Evolutionary conservation across 2,797 vertebrate genomes (phyloP).

Genomic region (Crossoptilon crossoptilon): DNA sequence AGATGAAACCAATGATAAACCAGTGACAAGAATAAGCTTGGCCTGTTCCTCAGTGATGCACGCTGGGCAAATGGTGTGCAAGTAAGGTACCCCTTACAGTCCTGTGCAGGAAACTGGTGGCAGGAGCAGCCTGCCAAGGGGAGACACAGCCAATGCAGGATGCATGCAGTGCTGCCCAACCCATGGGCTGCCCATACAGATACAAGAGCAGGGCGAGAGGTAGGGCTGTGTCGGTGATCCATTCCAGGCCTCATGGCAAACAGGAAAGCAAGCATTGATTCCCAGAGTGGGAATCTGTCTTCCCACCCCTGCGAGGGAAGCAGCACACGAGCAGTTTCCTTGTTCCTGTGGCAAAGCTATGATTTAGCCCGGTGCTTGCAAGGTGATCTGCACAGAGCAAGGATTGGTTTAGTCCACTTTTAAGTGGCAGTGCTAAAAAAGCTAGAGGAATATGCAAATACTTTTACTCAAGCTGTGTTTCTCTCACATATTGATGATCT

Average conservation of each 20-base stretch:
- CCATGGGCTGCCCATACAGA: not conserved
- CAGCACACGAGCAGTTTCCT: not conserved
- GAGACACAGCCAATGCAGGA: not conserved
- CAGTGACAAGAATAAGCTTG: constrained; percentile 38
- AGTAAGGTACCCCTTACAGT: not conserved
- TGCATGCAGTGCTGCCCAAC: not conserved
- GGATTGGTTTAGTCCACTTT: constrained; percentile 28
- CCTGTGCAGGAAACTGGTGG: not conserved
- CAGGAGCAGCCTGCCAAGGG: not conserved
- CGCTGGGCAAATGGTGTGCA: not conserved
- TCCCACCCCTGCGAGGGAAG: not conserved
- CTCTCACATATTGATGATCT: constrained; percentile 57
- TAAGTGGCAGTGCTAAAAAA: constrained; percentile 15
- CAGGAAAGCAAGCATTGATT: not conserved
- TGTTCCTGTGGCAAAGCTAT: not conserved
- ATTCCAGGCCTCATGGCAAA: not conserved
- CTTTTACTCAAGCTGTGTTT: constrained; percentile 34
- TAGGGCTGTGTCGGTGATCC: constrained; percentile 44
- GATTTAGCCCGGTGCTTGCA: not conserved
- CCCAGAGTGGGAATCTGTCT: constrained; percentile 5
- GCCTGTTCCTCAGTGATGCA: constrained; percentile 35
- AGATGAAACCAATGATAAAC: constrained; percentile 76
- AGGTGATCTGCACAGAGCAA: not conserved
- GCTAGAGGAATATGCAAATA: constrained; percentile 51
- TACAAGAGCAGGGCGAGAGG: not conserved